Evolutionary conservation across 1,140 invertebrate species (phyloP), one percentile per base, ranked within the genome.

Genomic region (Drosophila subobscura): DNA sequence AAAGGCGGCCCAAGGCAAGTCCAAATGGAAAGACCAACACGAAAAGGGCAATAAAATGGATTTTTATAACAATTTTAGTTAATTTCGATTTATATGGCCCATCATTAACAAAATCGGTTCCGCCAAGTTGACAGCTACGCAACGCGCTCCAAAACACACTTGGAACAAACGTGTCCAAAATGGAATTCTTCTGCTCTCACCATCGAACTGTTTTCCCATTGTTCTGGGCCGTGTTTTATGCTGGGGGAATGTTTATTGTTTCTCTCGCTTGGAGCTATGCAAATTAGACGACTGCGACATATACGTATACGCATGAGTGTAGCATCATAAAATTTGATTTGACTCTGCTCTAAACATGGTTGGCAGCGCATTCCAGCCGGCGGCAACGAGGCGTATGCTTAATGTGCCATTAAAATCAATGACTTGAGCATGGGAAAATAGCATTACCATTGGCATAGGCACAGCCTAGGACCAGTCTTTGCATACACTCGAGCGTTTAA

Each of bases 51-150:
- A 86, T 86, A 78, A 86, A 86, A 64, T 67, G 59, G 45, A 42
- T 52, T 86, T 85, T 85, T 86, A 85, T 85, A 85, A 77, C 81
- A 77, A 79, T 75, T 86, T 85, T 67, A 74, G 81, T 72, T 86
- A 51, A 81, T 71, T 85, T 77, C 70, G 27, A 52, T 61, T 77
- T 77, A 81, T 80, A 80, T 67, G 53, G 64, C 53, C 72, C 60
- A 61, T 88, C 77, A 86, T 86, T 86, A 86, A 86, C 83, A 77
- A 81, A 86, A 86, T 86, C 78, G 46, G 81, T 86, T 86, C 77
- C 81, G 81, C 81, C 81, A 65, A 68, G 57, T 81, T 86, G 77
- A 86, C 77, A 88, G 77, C 70, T 86, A 55, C 59, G 61, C 85
- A 67, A 77, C 72, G 59, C 80, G 63, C 71, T 72, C 33, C 51